These are phyloP conservation scores for Nebria brevicollis DNA, from an alignment of 2,888 invertebrate species.

Conservation along the genomic window DNA sequence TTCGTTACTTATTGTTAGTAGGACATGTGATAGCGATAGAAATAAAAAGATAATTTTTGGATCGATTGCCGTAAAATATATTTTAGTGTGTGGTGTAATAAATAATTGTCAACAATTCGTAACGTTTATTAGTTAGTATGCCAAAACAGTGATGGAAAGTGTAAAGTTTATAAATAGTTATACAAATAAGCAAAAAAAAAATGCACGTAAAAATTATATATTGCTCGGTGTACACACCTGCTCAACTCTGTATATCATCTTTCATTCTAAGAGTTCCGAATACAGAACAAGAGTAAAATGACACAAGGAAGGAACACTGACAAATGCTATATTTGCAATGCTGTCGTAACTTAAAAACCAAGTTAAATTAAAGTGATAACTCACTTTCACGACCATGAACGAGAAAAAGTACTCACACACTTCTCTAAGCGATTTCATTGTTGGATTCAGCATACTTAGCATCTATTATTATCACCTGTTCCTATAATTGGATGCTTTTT, in stretches of 20 bases:
- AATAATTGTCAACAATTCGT: constrained; percentile 36
- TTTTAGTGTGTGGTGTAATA: neutral
- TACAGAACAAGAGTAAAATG: constrained; percentile 32
- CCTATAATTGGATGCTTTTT: neutral
- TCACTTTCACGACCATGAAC: constrained; percentile 20
- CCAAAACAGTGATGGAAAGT: constrained; percentile 30
- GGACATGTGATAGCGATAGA: too few species aligned
- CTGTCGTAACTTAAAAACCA: constrained; percentile 41
- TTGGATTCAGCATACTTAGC: neutral
- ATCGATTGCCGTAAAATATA: too few species aligned
- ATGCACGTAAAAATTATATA: constrained; percentile 6
- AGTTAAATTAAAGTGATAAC: constrained; percentile 43
- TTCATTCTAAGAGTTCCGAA: constrained; percentile 35
- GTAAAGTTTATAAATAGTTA: constrained; percentile 37
- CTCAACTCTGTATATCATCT: constrained; percentile 37
- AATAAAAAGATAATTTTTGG: too few species aligned
- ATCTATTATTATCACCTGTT: neutral
- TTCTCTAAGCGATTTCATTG: neutral
- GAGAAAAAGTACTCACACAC: constrained; percentile 1
- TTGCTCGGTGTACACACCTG: constrained; percentile 28
- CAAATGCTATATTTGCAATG: constrained; percentile 40
- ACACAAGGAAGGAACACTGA: constrained; percentile 33
- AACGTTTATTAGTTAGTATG: constrained; percentile 36
- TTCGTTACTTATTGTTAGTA: too few species aligned
- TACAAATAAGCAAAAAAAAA: constrained; percentile 26